A percentile compares a stretch with the other conserved stretches of the same genome.
These are phyloP conservation scores for Cheilinus undulatus DNA, from an alignment of 2,113 vertebrate genomes.

Conservation along the genomic window DNA sequence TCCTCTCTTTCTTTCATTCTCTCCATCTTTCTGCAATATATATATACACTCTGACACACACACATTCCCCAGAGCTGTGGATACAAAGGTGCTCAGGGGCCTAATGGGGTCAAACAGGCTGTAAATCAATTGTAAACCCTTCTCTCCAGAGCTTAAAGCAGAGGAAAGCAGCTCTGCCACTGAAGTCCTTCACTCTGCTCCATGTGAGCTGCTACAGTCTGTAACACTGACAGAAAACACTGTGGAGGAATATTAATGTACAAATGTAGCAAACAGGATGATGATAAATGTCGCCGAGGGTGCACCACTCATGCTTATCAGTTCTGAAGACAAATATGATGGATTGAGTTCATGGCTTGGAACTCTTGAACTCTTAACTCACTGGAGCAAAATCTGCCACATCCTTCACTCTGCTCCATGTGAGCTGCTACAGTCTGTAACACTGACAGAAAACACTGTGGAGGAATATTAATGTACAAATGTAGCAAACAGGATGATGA, in stretches of 20 bases:
- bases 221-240: conserved; percentile 34
- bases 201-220: conserved; percentile 15
- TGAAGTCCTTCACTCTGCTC: conserved; percentile 37
- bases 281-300: conserved; percentile 40
- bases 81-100: conserved; percentile 71
- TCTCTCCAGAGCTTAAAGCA: conserved; percentile 47
- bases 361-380: conserved; percentile 31
- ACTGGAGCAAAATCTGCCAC: too few species aligned
- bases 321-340: conserved; percentile 44
- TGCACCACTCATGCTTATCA: conserved; percentile 37
- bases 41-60: conserved; percentile 28
- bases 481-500: conserved; percentile 44
- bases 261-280: conserved; percentile 37
- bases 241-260: conserved; percentile 21
- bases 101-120: conserved; percentile 80
- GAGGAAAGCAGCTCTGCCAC: conserved; percentile 45
- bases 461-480: conserved; percentile 33
- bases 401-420: conserved; percentile 28
- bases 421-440: conserved; percentile 25
- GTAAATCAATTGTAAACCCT: conserved; percentile 73
- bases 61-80: conserved; percentile 61
- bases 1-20: conserved; percentile 56
- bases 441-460: conserved; percentile 23
- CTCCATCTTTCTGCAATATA: conserved; percentile 48
- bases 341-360: conserved; percentile 50